Evolutionary conservation across 2,888 invertebrate genomes (phyloP), one percentile per base, ranked within the genome.

Genomic region (Mimumesa dahlbomi): DNA sequence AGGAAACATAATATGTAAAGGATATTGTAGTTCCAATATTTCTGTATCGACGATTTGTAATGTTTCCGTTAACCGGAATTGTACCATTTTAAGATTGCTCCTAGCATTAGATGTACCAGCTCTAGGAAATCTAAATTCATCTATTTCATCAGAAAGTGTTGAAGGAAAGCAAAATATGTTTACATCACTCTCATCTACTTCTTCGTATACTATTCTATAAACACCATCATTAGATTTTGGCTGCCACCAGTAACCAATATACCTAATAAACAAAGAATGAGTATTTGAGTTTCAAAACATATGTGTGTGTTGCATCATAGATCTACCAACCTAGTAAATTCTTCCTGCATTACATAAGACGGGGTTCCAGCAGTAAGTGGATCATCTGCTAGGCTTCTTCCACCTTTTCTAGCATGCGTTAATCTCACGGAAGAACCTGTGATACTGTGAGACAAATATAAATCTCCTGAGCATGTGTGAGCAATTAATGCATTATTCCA

Each of bases 241-340:
- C 85, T 97, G 97, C 99, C 99, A 99, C 99, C 99, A 99, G 89
- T 97, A 98, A 0, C 98, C 99, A 63, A 96, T 96, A 89, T 97
- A 99, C 48, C 89, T 89, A 52, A 13, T 9, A 14, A 5, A 11
- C 1, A 6, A 31, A 14, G 46, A 14, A 25, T 14, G n/a, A 16
- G 7, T 29, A 25, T 13, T 48, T 22, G 6, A 14, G 38, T 4
- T 11, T 9, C 2, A 21, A 13, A 42, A 43, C 4, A 46, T n/a
- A 18, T 0, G 1, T n/a, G 7, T 18, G 14, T 25, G 0, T 14
- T 13, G n/a, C 3, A 11, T 19, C 11, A 3, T 45, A 11, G 25
- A 7, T 25, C n/a, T 38, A 45, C 53, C 34, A 75, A 89, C 89
- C 89, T 85, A 11, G 85, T 86, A 90, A 99, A 98, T 90, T 99